A percentile compares a stretch with the other conserved stretches of the same genome.
Evolutionary conservation across 2,888 invertebrate species (phyloP).

Genomic region (Melolontha melolontha): DNA sequence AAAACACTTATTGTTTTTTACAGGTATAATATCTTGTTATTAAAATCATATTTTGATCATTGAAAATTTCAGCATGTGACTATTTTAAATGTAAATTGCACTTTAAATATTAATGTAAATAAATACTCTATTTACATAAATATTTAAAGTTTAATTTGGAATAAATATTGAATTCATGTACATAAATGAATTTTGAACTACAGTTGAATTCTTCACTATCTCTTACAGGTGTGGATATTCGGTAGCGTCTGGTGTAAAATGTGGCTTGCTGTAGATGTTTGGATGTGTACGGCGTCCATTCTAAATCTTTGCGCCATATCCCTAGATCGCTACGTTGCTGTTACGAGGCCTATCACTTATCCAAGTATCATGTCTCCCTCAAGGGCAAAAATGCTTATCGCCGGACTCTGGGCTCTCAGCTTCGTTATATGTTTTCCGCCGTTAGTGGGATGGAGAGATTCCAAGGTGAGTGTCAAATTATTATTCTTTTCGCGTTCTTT

Average conservation of each 20-base stretch:
- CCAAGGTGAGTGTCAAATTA: constrained; percentile 68
- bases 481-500: constrained; percentile 16
- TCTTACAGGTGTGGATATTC: constrained; percentile 92
- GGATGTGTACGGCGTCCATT: constrained; percentile 99
- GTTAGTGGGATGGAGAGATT: constrained; percentile 92
- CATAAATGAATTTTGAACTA: too few relatives aligned
- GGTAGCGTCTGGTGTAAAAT: constrained; percentile 96
- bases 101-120: too few relatives aligned
- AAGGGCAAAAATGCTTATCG: constrained; percentile 87
- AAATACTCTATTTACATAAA: too few relatives aligned
- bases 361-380: constrained; percentile 90
- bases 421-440: constrained; percentile 98
- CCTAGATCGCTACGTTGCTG: constrained; percentile 95
- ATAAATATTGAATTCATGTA: too few relatives aligned
- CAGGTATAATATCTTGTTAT: too few relatives aligned
- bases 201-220: constrained; percentile 21
- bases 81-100: too few relatives aligned
- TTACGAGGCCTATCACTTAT: constrained; percentile 95
- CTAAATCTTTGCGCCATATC: constrained; percentile 96
- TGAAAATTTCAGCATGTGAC: too few relatives aligned
- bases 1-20: too few relatives aligned
- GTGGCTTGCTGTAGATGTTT: constrained; percentile 97
- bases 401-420: constrained; percentile 94
- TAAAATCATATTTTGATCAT: too few relatives aligned
- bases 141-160: too few relatives aligned